These are phyloP conservation scores for Ovibos moschatus DNA, from an alignment of 2,113 vertebrate species.

Conservation along the genomic window DNA sequence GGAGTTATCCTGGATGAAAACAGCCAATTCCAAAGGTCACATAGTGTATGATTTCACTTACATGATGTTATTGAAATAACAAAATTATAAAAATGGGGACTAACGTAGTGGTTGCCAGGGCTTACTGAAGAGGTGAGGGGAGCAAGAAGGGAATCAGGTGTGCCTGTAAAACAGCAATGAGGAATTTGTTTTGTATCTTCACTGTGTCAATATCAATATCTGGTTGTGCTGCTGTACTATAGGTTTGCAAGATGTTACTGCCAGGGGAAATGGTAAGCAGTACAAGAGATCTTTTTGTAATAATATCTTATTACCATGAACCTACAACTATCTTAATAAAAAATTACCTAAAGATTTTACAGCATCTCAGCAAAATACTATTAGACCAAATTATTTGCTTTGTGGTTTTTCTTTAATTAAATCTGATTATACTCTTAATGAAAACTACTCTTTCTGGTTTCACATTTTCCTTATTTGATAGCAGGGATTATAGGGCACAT, in stretches of 20 bases:
- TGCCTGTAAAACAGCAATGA: not conserved
- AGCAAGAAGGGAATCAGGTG: not conserved
- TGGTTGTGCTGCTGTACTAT: not conserved
- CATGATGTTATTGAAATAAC: not conserved
- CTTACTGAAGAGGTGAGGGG: not conserved
- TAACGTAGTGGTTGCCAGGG: not conserved
- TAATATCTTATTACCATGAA: not conserved
- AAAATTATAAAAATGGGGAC: not conserved
- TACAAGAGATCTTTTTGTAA: not conserved
- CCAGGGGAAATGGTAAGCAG: not conserved
- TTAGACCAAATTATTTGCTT: not conserved
- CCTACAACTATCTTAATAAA: not conserved
- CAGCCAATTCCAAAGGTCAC: not conserved
- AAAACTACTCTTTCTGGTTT: not conserved
- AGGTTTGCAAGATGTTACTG: not conserved
- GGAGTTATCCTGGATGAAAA: not conserved
- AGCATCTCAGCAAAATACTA: not conserved
- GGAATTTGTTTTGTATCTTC: not conserved
- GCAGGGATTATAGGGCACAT: not conserved
- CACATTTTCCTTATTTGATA: not conserved
- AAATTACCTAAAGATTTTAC: not conserved
- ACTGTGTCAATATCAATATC: not conserved
- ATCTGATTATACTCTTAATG: not conserved
- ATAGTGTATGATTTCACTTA: not conserved
- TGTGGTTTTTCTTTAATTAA: not conserved